Percentiles rank a stretch among this genome's conserved stretches.
These are phyloP conservation scores for Drosophila arizonae DNA, from an alignment of 1,140 invertebrate genomes.

Conservation along the genomic window DNA sequence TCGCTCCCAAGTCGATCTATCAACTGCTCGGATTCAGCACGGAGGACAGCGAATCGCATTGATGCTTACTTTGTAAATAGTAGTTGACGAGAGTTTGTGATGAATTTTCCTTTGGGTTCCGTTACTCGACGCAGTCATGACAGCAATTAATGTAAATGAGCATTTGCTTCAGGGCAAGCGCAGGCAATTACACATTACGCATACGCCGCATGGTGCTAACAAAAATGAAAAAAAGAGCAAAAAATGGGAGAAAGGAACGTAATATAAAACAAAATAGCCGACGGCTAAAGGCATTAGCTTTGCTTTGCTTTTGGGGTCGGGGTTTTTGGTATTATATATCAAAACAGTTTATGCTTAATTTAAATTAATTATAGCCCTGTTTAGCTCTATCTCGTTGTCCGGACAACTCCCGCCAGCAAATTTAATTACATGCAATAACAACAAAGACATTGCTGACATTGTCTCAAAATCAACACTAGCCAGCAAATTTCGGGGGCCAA, in stretches of 20 bases:
- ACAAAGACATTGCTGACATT: constrained; percentile 48
- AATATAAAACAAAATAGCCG: constrained; percentile 3
- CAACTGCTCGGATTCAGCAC: constrained; percentile 6
- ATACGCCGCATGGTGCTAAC: constrained; percentile 31
- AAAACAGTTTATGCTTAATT: constrained; percentile 66
- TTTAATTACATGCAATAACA: constrained; percentile 71
- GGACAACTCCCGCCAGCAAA: constrained; percentile 37
- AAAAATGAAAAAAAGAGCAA: background rate
- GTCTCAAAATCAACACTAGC: constrained; percentile 60
- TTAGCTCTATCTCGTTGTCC: constrained; percentile 26
- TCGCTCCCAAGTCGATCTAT: constrained; percentile 9
- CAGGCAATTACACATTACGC: constrained; percentile 29
- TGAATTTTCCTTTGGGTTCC: constrained; percentile 5
- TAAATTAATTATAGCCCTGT: constrained; percentile 63
- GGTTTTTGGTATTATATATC: constrained; percentile 39
- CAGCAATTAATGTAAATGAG: constrained; percentile 50
- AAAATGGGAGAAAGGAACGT: too few species aligned
- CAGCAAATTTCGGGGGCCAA: constrained; percentile 23
- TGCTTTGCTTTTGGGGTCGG: background rate
- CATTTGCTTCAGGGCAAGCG: background rate
- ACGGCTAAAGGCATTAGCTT: constrained; percentile 9
- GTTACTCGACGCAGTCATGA: constrained; percentile 24
- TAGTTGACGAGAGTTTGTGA: background rate
- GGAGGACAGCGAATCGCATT: background rate
- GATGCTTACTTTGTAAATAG: constrained; percentile 7